Percentiles rank a stretch among this genome's conserved stretches.
phyloP scores from a whole-genome alignment of 2,113 vertebrate species.

The Poicephalus gulielmi region DNA sequence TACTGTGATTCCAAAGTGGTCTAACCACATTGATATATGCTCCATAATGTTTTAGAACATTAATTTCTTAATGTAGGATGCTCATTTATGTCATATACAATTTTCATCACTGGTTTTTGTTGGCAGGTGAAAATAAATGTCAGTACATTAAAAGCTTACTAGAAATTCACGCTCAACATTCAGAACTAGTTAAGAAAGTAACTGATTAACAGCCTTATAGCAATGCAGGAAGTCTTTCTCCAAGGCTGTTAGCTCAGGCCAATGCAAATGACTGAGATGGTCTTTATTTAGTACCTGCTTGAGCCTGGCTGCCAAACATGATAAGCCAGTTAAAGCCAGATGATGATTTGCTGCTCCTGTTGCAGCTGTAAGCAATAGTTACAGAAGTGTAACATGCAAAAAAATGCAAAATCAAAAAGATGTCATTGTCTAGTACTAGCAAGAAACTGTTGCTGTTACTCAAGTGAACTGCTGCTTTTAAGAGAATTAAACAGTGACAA shows the following conservation, averaged over 20 bases:
- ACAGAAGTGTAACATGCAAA: neutral
- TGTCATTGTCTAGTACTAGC: neutral
- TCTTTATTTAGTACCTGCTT: neutral
- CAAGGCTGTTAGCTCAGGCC: neutral
- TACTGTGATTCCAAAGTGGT: too few relatives aligned
- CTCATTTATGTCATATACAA: fast-evolving
- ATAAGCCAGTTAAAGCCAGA: neutral
- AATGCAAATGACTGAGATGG: neutral
- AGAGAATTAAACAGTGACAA: neutral
- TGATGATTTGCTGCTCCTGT: neutral
- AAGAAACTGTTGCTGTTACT: neutral
- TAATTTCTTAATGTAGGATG: neutral
- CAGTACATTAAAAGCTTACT: neutral
- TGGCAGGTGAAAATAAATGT: neutral
- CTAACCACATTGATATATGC: neutral
- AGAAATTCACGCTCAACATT: neutral
- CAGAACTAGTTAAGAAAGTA: neutral
- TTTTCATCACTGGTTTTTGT: neutral
- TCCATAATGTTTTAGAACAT: neutral
- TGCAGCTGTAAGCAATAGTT: neutral
- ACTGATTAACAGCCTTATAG: neutral
- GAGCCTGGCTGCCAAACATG: neutral
- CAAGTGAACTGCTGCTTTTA: neutral
- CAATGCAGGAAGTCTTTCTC: neutral
- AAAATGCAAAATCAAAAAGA: neutral